Conservation (phyloP, 2,797 vertebrate species). For the Balearica regulorum region DNA sequence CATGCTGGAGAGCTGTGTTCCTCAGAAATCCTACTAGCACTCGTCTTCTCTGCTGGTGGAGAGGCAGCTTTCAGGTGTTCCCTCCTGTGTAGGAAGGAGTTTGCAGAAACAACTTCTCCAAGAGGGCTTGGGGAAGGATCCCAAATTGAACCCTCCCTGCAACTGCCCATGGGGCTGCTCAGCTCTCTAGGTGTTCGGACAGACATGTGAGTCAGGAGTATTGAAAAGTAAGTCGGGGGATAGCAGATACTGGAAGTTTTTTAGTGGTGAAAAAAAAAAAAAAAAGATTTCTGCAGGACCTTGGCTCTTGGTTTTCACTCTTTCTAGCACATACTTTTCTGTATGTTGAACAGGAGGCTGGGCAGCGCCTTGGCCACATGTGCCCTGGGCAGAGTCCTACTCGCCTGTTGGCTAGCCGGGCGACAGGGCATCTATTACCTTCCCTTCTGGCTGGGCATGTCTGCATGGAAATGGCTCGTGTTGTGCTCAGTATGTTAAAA, state of each 20-base stretch:
- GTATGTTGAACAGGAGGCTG: neutral
- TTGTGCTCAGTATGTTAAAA: neutral
- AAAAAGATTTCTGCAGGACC: neutral
- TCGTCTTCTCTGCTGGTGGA: neutral
- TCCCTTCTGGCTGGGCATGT: neutral
- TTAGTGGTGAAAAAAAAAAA: neutral
- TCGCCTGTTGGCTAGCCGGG: neutral
- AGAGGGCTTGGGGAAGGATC: neutral
- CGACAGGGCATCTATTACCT: neutral
- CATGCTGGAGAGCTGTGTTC: neutral
- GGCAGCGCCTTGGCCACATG: neutral
- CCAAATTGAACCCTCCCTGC: accelerated
- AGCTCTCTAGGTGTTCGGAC: neutral
- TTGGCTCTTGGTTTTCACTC: neutral
- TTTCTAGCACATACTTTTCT: neutral
- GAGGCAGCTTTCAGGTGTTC: neutral
- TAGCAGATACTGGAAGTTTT: neutral
- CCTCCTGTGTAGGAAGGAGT: neutral
- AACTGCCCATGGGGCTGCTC: accelerated
- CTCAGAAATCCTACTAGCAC: neutral
- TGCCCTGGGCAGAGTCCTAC: neutral
- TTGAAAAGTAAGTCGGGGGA: neutral
- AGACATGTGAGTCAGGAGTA: accelerated
- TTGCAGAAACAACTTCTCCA: neutral
- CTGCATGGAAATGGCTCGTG: neutral